A percentile compares a stretch with the other conserved stretches of the same genome.
phyloP scores from a whole-genome alignment of 2,888 invertebrate genomes.

The Cordilura impudica region DNA sequence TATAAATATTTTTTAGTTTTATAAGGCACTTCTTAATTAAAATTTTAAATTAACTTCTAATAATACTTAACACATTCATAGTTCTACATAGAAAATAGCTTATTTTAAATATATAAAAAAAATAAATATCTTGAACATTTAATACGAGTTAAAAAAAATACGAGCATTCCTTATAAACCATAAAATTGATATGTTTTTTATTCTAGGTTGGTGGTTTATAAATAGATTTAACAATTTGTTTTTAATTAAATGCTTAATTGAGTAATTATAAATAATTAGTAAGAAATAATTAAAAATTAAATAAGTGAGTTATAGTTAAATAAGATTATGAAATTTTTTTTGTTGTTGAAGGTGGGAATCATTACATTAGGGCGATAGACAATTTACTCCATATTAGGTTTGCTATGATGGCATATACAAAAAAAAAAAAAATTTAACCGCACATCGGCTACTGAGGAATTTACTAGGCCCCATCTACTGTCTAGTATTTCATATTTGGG shows the following conservation, averaged over 20 bases:
- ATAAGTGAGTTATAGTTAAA: too few relatives aligned
- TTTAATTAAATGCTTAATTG: neutral
- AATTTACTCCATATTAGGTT: too few relatives aligned
- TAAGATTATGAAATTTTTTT: too few relatives aligned
- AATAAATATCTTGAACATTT: neutral
- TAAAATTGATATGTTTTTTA: slow-evolving; percentile 25
- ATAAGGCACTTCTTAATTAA: slow-evolving; percentile 7
- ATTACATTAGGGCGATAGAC: too few relatives aligned
- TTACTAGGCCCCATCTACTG: too few relatives aligned
- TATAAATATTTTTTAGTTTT: neutral
- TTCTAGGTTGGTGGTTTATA: slow-evolving; percentile 4
- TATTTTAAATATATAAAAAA: neutral
- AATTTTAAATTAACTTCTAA: neutral
- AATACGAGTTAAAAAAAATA: neutral
- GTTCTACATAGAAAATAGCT: slow-evolving; percentile 19
- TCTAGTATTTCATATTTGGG: too few relatives aligned
- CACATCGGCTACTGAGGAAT: too few relatives aligned
- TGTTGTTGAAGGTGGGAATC: too few relatives aligned
- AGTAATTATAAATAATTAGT: neutral
- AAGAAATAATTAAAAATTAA: neutral
- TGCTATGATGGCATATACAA: too few relatives aligned
- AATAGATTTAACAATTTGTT: neutral
- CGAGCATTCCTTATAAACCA: neutral
- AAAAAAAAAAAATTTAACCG: too few relatives aligned
- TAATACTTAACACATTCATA: slow-evolving; percentile 39